A percentile compares a stretch with the other conserved stretches of the same genome.
Conservation (phyloP, 2,113 vertebrate species). For the Osmerus eperlanus region DNA sequence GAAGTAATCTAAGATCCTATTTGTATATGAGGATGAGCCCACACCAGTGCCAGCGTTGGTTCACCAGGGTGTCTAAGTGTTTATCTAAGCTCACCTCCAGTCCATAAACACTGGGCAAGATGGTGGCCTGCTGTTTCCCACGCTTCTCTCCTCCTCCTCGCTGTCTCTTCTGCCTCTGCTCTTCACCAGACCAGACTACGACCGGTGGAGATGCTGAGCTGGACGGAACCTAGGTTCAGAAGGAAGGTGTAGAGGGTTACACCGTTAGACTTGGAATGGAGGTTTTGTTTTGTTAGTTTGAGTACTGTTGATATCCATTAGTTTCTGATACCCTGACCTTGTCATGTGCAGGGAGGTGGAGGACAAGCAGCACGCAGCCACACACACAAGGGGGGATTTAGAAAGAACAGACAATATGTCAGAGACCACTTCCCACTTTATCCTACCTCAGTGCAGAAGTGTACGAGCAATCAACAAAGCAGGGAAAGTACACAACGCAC, state of each 20-base stretch:
- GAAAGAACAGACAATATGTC: slow-evolving; percentile 39
- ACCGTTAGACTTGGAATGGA: not conserved
- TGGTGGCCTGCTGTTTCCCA: slow-evolving; percentile 34
- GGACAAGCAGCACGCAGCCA: not conserved
- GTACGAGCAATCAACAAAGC: slow-evolving; percentile 29
- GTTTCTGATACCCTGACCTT: no score
- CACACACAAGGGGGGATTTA: slow-evolving; percentile 20
- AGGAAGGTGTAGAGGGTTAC: not conserved
- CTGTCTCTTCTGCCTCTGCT: slow-evolving; percentile 9
- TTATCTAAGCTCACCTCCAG: slow-evolving; percentile 62
- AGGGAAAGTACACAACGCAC: slow-evolving; percentile 30
- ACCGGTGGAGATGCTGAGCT: slow-evolving; percentile 44
- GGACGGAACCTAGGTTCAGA: slow-evolving; percentile 12
- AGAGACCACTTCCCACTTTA: slow-evolving; percentile 58
- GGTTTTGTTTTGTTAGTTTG: not conserved
- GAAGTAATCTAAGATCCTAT: not conserved
- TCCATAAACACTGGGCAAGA: slow-evolving; percentile 70
- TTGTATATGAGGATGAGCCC: not conserved
- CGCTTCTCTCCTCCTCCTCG: not conserved
- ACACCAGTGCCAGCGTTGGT: not conserved
- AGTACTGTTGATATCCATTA: no score
- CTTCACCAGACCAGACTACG: slow-evolving; percentile 32
- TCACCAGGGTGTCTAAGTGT: not conserved
- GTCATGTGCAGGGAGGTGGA: no score
- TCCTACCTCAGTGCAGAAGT: slow-evolving; percentile 34